phyloP scores from a whole-genome alignment of 2,797 vertebrate genomes.

The Zalophus californianus region DNA sequence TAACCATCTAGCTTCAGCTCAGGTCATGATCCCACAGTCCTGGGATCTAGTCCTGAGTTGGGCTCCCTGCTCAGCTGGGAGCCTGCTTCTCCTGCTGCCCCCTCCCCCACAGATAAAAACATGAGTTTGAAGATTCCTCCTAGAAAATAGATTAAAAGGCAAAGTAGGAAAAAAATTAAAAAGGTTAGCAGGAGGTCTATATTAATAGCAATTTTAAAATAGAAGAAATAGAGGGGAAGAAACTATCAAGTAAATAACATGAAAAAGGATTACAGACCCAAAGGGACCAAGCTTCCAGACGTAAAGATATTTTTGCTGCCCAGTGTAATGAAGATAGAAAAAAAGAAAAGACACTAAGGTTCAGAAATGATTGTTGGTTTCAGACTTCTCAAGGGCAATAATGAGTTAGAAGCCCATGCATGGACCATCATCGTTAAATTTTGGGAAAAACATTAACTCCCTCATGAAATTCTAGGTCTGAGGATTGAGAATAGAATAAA shows the following conservation, averaged over 20 bases:
- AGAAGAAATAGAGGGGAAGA: neutral
- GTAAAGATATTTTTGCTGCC: neutral
- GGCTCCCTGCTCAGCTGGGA: neutral
- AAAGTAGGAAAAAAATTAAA: neutral
- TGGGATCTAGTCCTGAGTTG: neutral
- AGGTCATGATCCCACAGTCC: neutral
- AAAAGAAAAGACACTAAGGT: neutral
- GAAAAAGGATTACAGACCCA: neutral
- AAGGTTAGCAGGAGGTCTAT: neutral
- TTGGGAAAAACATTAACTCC: neutral
- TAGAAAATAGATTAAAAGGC: neutral
- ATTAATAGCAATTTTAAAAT: neutral
- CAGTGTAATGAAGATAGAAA: neutral
- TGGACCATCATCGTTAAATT: neutral
- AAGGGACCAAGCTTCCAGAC: neutral
- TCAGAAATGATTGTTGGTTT: neutral
- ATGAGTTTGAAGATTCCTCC: neutral
- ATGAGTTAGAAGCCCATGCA: neutral
- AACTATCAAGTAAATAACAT: neutral
- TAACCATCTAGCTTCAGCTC: neutral
- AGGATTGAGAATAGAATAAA: neutral
- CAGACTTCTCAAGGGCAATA: neutral
- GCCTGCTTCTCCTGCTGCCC: neutral
- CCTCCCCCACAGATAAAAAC: neutral
- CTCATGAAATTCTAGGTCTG: neutral